A percentile compares a stretch with the other conserved stretches of the same genome.
These are phyloP conservation scores for Phymorhynchus buccinoides DNA, from an alignment of 1,140 invertebrate genomes.

Conservation along the genomic window DNA sequence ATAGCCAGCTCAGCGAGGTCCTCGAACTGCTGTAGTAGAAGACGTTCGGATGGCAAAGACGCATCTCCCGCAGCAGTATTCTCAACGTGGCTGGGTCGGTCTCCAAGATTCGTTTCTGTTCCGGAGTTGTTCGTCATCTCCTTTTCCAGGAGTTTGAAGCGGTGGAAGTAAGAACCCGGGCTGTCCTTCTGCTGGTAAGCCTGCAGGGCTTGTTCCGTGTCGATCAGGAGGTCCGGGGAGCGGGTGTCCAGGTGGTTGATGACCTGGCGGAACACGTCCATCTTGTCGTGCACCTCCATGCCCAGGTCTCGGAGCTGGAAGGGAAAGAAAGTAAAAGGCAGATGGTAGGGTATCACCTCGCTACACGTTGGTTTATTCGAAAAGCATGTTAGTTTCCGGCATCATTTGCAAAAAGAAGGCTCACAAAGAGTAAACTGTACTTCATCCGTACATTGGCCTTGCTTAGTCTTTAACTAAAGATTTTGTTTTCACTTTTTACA, in stretches of 20 bases:
- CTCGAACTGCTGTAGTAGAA: constrained; percentile 37
- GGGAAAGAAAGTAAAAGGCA: too few relatives aligned
- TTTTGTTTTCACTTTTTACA: too few relatives aligned
- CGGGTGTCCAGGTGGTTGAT: constrained; percentile 34
- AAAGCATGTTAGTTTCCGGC: too few relatives aligned
- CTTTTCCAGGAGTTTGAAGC: constrained; percentile 28
- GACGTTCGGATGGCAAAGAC: neutral
- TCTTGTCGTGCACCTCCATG: constrained; percentile 38
- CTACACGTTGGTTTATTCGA: too few relatives aligned
- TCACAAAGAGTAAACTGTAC: too few relatives aligned
- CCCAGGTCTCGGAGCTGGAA: constrained; percentile 38
- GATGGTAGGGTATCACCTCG: too few relatives aligned
- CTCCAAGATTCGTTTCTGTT: too few relatives aligned
- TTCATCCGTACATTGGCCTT: too few relatives aligned
- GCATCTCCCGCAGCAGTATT: neutral
- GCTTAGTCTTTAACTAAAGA: too few relatives aligned
- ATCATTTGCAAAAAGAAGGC: too few relatives aligned
- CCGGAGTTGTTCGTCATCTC: too few relatives aligned
- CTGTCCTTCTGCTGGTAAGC: neutral
- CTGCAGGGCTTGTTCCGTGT: constrained; percentile 20
- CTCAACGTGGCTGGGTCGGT: neutral
- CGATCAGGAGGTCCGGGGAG: neutral
- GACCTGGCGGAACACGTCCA: constrained; percentile 41
- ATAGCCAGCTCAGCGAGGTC: constrained; percentile 43
- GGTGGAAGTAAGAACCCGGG: constrained; percentile 27